Evolutionary conservation across 2,113 vertebrate species (phyloP).

Genomic region (Carlito syrichta): DNA sequence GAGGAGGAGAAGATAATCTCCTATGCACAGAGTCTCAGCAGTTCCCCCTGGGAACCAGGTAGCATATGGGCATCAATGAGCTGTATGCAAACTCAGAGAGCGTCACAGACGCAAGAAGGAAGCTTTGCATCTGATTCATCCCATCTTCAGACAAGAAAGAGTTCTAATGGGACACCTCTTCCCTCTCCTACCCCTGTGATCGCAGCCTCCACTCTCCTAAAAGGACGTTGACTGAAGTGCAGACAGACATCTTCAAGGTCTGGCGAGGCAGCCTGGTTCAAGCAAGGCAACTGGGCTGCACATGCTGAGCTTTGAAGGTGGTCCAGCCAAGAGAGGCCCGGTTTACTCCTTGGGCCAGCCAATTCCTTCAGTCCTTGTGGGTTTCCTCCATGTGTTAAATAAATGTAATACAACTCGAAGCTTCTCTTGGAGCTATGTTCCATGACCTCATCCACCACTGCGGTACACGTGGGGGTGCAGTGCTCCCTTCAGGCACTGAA

Average conservation of each 20-base stretch:
- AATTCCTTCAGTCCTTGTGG: slow-evolving; percentile 13
- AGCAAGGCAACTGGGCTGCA: not conserved
- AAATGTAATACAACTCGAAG: not conserved
- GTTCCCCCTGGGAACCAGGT: not conserved
- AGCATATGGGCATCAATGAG: not conserved
- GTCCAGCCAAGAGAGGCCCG: not conserved
- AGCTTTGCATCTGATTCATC: not conserved
- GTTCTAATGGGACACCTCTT: not conserved
- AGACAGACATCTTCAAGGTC: not conserved
- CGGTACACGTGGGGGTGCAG: not conserved
- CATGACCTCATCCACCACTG: slow-evolving; percentile 36
- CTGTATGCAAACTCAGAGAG: not conserved
- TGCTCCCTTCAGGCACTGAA: not conserved
- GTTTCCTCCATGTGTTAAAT: slow-evolving; percentile 39
- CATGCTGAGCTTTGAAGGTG: not conserved
- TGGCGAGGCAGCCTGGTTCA: slow-evolving; percentile 16
- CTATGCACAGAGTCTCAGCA: not conserved
- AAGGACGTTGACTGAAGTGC: not conserved
- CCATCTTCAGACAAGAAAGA: not conserved
- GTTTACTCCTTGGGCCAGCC: not conserved
- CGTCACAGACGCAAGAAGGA: not conserved
- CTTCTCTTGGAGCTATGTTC: slow-evolving; percentile 6
- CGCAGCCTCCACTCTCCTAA: not conserved
- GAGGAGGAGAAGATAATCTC: not conserved
- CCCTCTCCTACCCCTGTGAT: not conserved